Conservation (phyloP, 2,888 invertebrate species). For the Pachliopta kotzebuea region DNA sequence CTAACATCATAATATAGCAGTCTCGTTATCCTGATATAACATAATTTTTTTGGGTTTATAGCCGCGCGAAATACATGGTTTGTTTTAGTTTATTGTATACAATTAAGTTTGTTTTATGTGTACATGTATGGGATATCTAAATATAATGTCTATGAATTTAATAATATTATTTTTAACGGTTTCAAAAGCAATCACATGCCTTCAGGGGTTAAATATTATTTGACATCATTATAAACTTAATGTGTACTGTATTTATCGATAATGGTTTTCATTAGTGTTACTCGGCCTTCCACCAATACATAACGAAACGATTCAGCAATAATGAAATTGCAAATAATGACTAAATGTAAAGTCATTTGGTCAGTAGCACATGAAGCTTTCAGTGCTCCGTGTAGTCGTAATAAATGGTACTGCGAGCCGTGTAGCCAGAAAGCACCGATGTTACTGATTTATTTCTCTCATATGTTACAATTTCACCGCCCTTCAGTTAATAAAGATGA, state of each 20-base stretch:
- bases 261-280: neutral
- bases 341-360: slow-evolving; percentile 56
- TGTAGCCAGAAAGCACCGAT: slow-evolving; percentile 2
- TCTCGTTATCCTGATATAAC: too few relatives aligned
- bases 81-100: too few relatives aligned
- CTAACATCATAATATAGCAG: too few relatives aligned
- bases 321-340: slow-evolving; percentile 35
- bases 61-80: too few relatives aligned
- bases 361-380: slow-evolving; percentile 44
- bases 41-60: too few relatives aligned
- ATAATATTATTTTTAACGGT: too few relatives aligned
- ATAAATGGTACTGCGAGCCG: slow-evolving; percentile 30
- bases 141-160: too few relatives aligned
- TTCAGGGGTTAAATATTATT: neutral
- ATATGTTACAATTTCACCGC: slow-evolving; percentile 10
- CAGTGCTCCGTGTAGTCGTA: slow-evolving; percentile 45
- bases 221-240: neutral
- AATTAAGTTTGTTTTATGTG: too few relatives aligned
- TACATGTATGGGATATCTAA: too few relatives aligned
- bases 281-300: slow-evolving; percentile 7
- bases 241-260: neutral
- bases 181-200: too few relatives aligned
- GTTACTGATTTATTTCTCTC: neutral
- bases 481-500: neutral
- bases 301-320: slow-evolving; percentile 8